A percentile compares a stretch with the other conserved stretches of the same genome.
These are phyloP conservation scores for Heteromurus nitidus DNA, from an alignment of 2,888 invertebrate genomes.

Conservation along the genomic window DNA sequence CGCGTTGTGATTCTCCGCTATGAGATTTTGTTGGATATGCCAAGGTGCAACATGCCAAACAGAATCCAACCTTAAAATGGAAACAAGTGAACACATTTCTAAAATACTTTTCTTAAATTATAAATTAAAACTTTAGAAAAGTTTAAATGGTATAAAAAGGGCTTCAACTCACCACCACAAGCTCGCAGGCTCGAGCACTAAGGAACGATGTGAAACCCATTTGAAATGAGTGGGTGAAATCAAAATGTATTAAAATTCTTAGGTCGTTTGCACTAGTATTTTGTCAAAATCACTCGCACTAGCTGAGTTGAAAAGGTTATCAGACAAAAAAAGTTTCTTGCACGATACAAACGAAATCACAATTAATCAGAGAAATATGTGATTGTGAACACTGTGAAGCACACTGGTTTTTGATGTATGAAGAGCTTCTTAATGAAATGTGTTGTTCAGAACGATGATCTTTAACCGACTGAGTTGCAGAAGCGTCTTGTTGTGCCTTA, in stretches of 20 bases:
- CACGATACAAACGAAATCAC: too few species aligned
- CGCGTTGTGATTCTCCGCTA: conserved; percentile 36
- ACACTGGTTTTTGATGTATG: too few species aligned
- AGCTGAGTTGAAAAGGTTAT: neutral
- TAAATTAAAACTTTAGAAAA: neutral
- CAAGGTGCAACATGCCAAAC: conserved; percentile 8
- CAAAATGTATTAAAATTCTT: neutral
- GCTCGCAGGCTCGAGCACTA: conserved; percentile 19
- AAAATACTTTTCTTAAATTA: too few species aligned
- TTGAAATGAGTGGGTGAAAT: conserved; percentile 2
- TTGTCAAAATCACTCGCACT: neutral
- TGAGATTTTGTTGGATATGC: conserved; percentile 43
- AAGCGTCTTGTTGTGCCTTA: conserved; percentile 51
- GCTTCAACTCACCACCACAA: conserved; percentile 38
- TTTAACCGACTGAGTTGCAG: conserved; percentile 55
- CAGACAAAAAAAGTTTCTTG: too few species aligned
- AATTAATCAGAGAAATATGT: too few species aligned
- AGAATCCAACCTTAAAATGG: conserved; percentile 45
- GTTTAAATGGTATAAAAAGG: neutral
- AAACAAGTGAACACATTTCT: neutral
- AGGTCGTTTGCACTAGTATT: too few species aligned
- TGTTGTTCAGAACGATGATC: conserved; percentile 48
- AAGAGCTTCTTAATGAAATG: conserved; percentile 1
- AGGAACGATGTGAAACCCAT: conserved; percentile 21
- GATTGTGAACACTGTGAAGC: too few species aligned